phyloP scores from a whole-genome alignment of 2,113 vertebrate genomes.

The Pseudonaja textilis region DNA sequence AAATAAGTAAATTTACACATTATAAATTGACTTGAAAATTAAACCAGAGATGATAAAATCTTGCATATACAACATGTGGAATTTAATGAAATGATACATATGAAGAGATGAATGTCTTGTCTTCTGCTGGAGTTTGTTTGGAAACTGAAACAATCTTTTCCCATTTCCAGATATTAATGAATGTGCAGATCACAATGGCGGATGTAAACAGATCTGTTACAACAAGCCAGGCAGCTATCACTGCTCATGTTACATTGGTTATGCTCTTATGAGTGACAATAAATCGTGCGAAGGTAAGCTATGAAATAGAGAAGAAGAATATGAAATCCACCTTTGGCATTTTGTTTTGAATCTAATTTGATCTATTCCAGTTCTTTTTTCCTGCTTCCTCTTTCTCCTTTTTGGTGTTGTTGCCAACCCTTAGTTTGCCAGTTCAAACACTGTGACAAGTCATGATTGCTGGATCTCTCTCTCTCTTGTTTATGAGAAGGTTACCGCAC shows the following conservation, averaged over 20 bases:
- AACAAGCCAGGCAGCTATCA: constrained; percentile 89
- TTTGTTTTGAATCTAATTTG: neutral
- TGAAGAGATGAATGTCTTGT: neutral
- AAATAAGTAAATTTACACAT: neutral
- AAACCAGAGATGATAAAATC: neutral
- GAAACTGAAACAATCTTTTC: constrained; percentile 26
- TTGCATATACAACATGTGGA: neutral
- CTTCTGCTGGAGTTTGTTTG: neutral
- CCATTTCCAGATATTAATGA: constrained; percentile 85
- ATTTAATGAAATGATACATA: neutral
- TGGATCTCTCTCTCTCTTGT: too few species aligned
- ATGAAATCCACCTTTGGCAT: neutral
- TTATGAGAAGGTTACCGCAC: neutral
- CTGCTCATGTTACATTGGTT: constrained; percentile 86
- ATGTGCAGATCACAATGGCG: constrained; percentile 78
- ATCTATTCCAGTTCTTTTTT: neutral
- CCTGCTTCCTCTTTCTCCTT: neutral
- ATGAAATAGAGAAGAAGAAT: neutral
- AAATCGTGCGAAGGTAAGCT: constrained; percentile 82
- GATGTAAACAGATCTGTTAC: constrained; percentile 85
- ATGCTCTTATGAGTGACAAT: constrained; percentile 66
- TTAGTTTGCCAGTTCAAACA: neutral
- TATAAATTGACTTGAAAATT: neutral
- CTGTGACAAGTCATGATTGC: neutral
- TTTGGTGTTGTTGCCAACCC: neutral